phyloP scores from a whole-genome alignment of 2,113 vertebrate genomes.

The human (Homo sapiens) region DNA sequence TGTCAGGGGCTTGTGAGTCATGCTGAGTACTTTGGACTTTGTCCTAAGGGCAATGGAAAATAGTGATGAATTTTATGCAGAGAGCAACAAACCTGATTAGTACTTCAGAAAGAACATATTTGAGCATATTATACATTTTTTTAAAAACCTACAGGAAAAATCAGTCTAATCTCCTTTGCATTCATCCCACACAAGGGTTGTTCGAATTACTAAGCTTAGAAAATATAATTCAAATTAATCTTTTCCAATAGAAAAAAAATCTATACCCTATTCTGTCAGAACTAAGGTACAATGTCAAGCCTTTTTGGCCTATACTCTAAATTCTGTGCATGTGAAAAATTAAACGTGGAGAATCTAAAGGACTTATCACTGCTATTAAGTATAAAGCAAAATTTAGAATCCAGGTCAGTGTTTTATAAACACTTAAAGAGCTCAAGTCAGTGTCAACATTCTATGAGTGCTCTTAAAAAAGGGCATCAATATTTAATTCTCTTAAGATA shows the following conservation, averaged over 20 bases:
- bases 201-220: conserved; percentile 1
- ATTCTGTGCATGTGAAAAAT: conserved; percentile 24
- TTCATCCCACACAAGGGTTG: not conserved
- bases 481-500: conserved; percentile 8
- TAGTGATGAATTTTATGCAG: not conserved
- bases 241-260: not conserved
- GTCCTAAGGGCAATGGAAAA: not conserved
- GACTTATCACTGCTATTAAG: not conserved
- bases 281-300: not conserved
- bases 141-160: not conserved
- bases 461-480: not conserved
- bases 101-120: not conserved
- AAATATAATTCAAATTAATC: conserved; percentile 25
- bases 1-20: not conserved
- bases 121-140: not conserved
- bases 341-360: not conserved
- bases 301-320: not conserved
- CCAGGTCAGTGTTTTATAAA: not conserved
- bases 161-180: not conserved
- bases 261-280: not conserved
- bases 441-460: not conserved
- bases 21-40: not conserved
- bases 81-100: not conserved
- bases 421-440: not conserved
- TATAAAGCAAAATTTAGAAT: not conserved